These are phyloP conservation scores for Volucella inflata DNA, from an alignment of 2,888 invertebrate species.

Conservation along the genomic window DNA sequence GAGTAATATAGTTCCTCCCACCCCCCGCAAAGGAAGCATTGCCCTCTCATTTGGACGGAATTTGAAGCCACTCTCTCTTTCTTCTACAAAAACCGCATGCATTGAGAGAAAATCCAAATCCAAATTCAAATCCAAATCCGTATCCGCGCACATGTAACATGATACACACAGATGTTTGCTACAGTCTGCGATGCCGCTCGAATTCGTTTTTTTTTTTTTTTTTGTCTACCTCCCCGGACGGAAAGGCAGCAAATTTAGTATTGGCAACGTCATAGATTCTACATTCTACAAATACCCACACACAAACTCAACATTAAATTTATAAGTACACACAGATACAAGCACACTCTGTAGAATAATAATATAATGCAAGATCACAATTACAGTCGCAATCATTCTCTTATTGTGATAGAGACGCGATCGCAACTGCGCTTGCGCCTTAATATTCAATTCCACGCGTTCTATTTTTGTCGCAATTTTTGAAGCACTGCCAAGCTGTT, in stretches of 20 bases:
- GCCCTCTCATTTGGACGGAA: neutral
- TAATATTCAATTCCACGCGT: constrained; percentile 5
- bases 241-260: constrained; percentile 37
- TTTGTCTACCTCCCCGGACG: constrained; percentile 44
- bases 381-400: neutral
- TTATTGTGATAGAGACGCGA: too few relatives aligned
- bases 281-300: too few relatives aligned
- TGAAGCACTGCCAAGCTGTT: constrained; percentile 50
- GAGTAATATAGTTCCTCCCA: constrained; percentile 19
- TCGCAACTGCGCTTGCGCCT: constrained; percentile 21
- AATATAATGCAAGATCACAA: constrained; percentile 46
- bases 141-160: constrained; percentile 71
- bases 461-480: constrained; percentile 63
- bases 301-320: constrained; percentile 29
- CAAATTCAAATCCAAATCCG: constrained; percentile 52
- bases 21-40: constrained; percentile 34
- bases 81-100: constrained; percentile 54
- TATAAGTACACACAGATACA: constrained; percentile 15
- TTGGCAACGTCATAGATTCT: constrained; percentile 33
- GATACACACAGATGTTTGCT: constrained; percentile 64
- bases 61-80: neutral
- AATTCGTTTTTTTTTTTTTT: constrained; percentile 2
- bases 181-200: neutral
- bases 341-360: constrained; percentile 3
- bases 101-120: constrained; percentile 13